A percentile compares a stretch with the other conserved stretches of the same genome.
These are phyloP conservation scores for Sicus ferrugineus DNA, from an alignment of 2,888 invertebrate species.

Conservation along the genomic window DNA sequence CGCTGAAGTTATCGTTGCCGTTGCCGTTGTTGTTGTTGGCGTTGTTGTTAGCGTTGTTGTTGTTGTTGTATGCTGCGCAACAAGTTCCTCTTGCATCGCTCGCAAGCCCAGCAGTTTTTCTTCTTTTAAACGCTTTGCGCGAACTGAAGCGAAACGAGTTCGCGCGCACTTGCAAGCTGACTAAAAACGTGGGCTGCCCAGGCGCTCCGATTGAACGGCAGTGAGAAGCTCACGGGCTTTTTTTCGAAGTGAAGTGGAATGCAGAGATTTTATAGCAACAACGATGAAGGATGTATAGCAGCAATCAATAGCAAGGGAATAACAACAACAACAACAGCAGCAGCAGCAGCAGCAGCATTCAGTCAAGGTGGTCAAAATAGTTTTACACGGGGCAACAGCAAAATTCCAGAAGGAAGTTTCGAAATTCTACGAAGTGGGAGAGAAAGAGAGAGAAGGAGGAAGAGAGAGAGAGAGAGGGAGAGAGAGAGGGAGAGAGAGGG, in stretches of 20 bases:
- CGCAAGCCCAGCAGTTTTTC: neutral
- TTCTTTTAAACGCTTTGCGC: neutral
- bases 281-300: too few relatives aligned
- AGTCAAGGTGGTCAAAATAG: too few relatives aligned
- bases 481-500: neutral
- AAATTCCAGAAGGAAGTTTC: too few relatives aligned
- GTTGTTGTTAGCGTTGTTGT: too few relatives aligned
- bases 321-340: neutral
- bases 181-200: too few relatives aligned
- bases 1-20: conserved; percentile 11
- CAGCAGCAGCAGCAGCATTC: neutral
- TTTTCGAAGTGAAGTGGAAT: too few relatives aligned
- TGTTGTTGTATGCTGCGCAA: neutral
- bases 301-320: too few relatives aligned
- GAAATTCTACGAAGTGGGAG: too few relatives aligned
- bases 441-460: neutral
- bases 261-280: too few relatives aligned
- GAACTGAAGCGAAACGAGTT: neutral
- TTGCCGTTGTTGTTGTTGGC: neutral
- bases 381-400: too few relatives aligned
- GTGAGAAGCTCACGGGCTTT: too few relatives aligned
- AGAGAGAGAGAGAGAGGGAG: neutral
- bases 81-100: neutral
- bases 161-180: neutral
- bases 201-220: too few relatives aligned